Percentiles rank a stretch among this genome's conserved stretches.
phyloP scores from a whole-genome alignment of 2,113 vertebrate genomes.

The Ornithorhynchus anatinus region DNA sequence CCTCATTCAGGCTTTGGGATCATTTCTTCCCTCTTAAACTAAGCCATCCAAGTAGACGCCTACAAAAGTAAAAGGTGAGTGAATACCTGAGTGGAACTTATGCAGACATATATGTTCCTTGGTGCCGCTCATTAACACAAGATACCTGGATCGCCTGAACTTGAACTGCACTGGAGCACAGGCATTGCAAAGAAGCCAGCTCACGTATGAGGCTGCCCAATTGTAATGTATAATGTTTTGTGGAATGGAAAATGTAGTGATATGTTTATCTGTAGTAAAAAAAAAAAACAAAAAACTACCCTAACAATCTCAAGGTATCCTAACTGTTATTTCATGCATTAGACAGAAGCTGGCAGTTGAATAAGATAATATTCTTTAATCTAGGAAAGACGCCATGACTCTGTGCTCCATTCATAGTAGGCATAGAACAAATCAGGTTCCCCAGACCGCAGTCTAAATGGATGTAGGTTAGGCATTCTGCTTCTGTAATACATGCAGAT shows the following conservation, averaged over 20 bases:
- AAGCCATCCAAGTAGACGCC: slow-evolving; percentile 17
- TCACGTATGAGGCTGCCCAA: not conserved
- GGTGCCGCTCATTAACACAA: not conserved
- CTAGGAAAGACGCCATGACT: no score
- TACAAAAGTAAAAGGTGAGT: slow-evolving; percentile 16
- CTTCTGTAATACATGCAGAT: no score
- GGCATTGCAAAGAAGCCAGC: slow-evolving; percentile 14
- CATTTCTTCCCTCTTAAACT: slow-evolving; percentile 20
- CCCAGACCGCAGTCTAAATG: no score
- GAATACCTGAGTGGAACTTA: slow-evolving; percentile 29
- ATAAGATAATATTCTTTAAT: not conserved
- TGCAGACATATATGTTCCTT: slow-evolving; percentile 6
- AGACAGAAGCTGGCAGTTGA: not conserved
- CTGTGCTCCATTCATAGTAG: no score
- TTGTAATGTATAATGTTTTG: slow-evolving; percentile 21
- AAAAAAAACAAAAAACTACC: no score
- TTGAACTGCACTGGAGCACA: not conserved
- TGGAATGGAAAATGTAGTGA: not conserved
- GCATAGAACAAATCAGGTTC: no score
- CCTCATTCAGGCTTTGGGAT: slow-evolving; percentile 7
- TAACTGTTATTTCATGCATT: no score
- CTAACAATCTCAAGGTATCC: no score
- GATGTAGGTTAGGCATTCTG: no score
- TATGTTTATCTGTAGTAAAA: no score
- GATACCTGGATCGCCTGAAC: slow-evolving; percentile 25